Base-by-base conservation (phyloP, 1,140 invertebrate genomes). In the Steinernema feltiae region DNA sequence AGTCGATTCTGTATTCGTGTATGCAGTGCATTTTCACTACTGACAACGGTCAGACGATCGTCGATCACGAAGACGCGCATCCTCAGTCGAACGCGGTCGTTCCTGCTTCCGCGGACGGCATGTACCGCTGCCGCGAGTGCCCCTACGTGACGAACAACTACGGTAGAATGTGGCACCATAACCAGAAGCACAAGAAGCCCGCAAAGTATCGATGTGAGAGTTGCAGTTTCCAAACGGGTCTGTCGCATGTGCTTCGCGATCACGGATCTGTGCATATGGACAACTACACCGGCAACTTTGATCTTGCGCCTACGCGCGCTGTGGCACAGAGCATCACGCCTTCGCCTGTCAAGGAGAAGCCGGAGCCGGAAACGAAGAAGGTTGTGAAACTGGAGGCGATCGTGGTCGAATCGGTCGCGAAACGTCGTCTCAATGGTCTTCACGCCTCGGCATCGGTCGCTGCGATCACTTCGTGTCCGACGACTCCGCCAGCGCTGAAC, bases 151-250 rank as follows among this genome's bases (percentile, higher is more conserved):
- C 15, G 7, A 27, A 63, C 53, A 63, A 27, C 53, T 63, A 63
- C 24, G 24, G 53, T 27, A 12, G 53, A 3, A 63, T 63, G 53
- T 63, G 53, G 53, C 53, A 63, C 53, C 53, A 63, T 21, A 63
- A 63, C 53, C 53, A 63, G 53, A 63, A 63, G 24, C 53, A 63
- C 53, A 63, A 63, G 53, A 63, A 63, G 24, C 53, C 53, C 53
- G 53, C 15, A 3, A 63, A 63, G 24, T 63, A 63, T 21, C 12
- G 24, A 3, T 63, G 53, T 21, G 53, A 63, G 53, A 63, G 3
- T 7, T 63, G 53, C 24, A 63, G 7, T 21, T 63, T 63, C 53
- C 53, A 63, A 63, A 63, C 53, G 12, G 53, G 53, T 63, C 24
- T 63, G 3, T 63, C 53, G 7, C 53, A 63, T 21, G 53, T 63